A percentile compares a stretch with the other conserved stretches of the same genome.
Conservation (phyloP, 2,888 invertebrate species). For the Napeogenes sylphis region DNA sequence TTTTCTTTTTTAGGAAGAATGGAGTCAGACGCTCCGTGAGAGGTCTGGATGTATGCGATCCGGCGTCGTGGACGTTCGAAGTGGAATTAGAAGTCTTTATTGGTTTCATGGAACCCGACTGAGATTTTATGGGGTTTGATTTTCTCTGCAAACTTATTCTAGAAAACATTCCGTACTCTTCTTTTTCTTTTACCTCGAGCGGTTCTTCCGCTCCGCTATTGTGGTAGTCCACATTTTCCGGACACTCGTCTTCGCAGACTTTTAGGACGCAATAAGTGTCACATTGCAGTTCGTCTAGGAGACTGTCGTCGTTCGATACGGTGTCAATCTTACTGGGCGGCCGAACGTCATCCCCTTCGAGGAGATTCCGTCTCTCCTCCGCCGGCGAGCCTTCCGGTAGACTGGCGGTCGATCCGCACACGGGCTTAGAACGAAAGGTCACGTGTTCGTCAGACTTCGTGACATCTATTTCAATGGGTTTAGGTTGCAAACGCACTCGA, state of each 20-base stretch:
- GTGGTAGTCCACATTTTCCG: conserved; percentile 31
- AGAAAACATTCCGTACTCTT: conserved; percentile 57
- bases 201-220: conserved; percentile 37
- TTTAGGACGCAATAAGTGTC: conserved; percentile 64
- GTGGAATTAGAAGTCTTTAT: conserved; percentile 68
- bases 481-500: conserved; percentile 37
- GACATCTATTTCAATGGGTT: conserved; percentile 72
- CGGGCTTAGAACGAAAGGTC: conserved; percentile 43
- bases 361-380: conserved; percentile 26
- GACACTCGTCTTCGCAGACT: conserved; percentile 61
- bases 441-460: conserved; percentile 83
- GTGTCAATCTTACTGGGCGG: conserved; percentile 39
- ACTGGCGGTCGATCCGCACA: conserved; percentile 68
- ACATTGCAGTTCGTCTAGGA: conserved; percentile 65
- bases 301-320: conserved; percentile 64
- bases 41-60: conserved; percentile 53
- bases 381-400: conserved; percentile 32
- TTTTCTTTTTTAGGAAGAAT: conserved; percentile 69
- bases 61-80: conserved; percentile 67
- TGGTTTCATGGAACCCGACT: conserved; percentile 48
- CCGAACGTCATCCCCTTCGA: conserved; percentile 25
- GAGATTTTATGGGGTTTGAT: conserved; percentile 67
- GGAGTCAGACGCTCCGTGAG: conserved; percentile 67
- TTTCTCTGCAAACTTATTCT: conserved; percentile 66
- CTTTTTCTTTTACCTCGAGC: conserved; percentile 36